Percentiles rank a stretch among this genome's conserved stretches.
Conservation (phyloP, 2,888 invertebrate species). For the Cepaea hortensis region DNA sequence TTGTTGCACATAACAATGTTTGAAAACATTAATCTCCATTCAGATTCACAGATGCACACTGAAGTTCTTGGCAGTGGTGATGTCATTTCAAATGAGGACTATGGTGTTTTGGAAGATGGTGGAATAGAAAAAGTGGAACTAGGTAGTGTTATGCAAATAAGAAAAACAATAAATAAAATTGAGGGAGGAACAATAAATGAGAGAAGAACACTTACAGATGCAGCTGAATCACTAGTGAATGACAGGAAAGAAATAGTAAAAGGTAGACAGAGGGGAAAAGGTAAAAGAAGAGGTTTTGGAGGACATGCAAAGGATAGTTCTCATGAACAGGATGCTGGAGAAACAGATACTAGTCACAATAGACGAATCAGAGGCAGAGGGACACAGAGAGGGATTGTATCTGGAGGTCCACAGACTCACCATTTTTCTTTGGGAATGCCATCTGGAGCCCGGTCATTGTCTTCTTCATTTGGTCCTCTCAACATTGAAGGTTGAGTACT, state of each 20-base stretch:
- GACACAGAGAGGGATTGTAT: background rate
- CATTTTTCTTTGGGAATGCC: slow-evolving; percentile 1
- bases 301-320: background rate
- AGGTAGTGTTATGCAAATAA: background rate
- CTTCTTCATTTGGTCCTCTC: slow-evolving; percentile 22
- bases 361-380: background rate
- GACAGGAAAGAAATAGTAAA: no score
- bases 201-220: background rate
- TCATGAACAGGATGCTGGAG: background rate
- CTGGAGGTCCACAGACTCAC: background rate
- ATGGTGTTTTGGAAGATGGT: background rate
- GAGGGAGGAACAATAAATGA: background rate
- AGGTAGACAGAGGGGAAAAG: background rate
- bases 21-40: background rate
- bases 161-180: background rate
- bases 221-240: no score
- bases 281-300: background rate
- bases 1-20: no score
- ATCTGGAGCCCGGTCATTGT: background rate
- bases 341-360: background rate
- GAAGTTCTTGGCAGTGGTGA: background rate
- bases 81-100: no score
- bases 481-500: slow-evolving; percentile 41
- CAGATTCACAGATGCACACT: background rate
- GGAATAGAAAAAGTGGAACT: background rate